Conservation (phyloP, 2,797 vertebrate genomes). For the Poecilia gillii region DNA sequence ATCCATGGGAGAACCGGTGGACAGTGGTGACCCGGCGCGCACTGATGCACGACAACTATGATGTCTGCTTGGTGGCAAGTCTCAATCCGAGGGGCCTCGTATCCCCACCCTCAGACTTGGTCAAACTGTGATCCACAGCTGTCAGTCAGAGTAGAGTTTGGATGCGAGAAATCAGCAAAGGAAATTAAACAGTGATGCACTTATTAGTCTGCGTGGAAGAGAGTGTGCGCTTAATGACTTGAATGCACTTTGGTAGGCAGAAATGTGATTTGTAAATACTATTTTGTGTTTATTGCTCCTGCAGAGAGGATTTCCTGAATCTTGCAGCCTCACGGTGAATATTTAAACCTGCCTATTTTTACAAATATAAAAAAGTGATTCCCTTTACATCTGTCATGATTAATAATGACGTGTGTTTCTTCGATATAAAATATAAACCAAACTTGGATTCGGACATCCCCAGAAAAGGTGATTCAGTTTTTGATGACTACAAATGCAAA, state of each 20-base stretch:
- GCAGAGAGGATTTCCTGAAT: slow-evolving; percentile 18
- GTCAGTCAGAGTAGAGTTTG: slow-evolving; percentile 48
- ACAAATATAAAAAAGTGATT: slow-evolving; percentile 5
- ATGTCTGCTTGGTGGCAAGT: slow-evolving; percentile 94
- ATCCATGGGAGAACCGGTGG: slow-evolving; percentile 94
- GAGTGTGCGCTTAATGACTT: slow-evolving; percentile 31
- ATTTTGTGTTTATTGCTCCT: slow-evolving; percentile 19
- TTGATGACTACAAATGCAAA: not conserved
- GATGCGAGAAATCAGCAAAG: slow-evolving; percentile 21
- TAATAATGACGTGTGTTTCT: not conserved
- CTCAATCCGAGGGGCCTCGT: slow-evolving; percentile 94
- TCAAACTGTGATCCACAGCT: slow-evolving; percentile 68
- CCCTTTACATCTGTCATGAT: slow-evolving; percentile 4
- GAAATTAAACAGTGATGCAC: slow-evolving; percentile 55
- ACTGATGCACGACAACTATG: slow-evolving; percentile 97
- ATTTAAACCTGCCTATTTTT: slow-evolving; percentile 7
- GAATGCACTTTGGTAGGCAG: slow-evolving; percentile 39
- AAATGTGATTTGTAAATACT: slow-evolving; percentile 54
- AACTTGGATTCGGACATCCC: not conserved
- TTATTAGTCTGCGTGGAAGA: slow-evolving; percentile 45
- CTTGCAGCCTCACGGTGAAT: slow-evolving; percentile 2
- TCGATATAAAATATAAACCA: not conserved
- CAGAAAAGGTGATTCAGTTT: not conserved
- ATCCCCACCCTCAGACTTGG: slow-evolving; percentile 89
- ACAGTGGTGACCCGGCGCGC: slow-evolving; percentile 85